Evolutionary conservation across 2,888 invertebrate species (phyloP), one percentile per base, ranked within the genome.

Genomic region (Hedya salicella): DNA sequence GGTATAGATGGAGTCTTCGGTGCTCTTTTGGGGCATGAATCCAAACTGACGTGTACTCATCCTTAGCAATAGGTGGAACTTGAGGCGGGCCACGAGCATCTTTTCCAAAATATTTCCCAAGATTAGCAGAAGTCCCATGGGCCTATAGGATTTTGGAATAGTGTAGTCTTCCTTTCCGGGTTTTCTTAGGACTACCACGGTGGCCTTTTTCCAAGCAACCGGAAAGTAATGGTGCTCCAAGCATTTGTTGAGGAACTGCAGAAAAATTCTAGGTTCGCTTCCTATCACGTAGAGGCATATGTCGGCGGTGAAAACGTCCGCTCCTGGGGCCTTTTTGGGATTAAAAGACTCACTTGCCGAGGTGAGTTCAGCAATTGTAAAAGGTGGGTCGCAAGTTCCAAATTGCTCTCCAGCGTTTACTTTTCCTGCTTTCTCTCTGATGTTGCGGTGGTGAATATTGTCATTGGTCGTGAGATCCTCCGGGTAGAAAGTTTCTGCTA

Each of bases 251-350:
- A 44, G 8, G 16, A 6, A 16, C 3, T 1, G 16, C 6, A 54
- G 42, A 11, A 67, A 61, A 2, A 67, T 0, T 0, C 48, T 50
- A 9, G 42, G 50, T 4, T 56, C n/a, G 0, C 5, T 21, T 3
- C 0, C 4, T 1, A 68, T 52, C 0, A 67, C 68, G 4, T 9
- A 9, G 0, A 9, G 8, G 44, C 71, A 70, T 3, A 71, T 71
- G 46, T 70, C 68, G 1, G 69, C 19, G 0, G 70, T 70, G 9
- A 70, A 39, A 0, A 68, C 70, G 11, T 71, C 71, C 0, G 14
- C 21, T 3, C 71, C 70, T 0, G 71, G 71, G 3, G 71, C 67
- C 56, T 70, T 71, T 32, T 67, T 69, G 0, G 71, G 71, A 30
- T 67, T 68, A 17, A 71, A 54, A 5, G 25, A 25, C 25, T 11